Base-by-base conservation (phyloP, 2,888 invertebrate species). In the Eurois occulta region DNA sequence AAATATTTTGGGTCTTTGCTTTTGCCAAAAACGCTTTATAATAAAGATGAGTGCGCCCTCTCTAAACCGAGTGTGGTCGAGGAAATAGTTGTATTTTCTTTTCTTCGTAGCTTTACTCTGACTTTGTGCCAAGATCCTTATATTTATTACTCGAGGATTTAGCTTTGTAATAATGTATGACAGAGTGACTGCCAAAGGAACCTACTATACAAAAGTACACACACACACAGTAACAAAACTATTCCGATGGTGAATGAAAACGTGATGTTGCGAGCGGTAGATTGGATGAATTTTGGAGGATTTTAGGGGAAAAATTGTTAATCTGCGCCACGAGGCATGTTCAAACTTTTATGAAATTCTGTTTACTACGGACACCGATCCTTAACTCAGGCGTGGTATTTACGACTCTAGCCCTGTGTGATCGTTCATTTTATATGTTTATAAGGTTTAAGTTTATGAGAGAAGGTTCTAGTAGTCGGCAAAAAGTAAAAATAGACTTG, bases 61-160 rank as follows among this genome's bases (percentile, higher is more conserved):
- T 72, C 68, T 60, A 72, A 72, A 78, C n/a, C 46, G 11, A 66
- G 52, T 41, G 66, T 48, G 74, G 35, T 82, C 58, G 35, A 71
- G 55, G 28, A 62, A 71, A 75, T 77, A 73, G 72, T 77, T 73
- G 32, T 67, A 18, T 62, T 75, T 83, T 70, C 70, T 73, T 78
- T 83, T 81, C 71, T 48, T 69, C 11, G 18, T 13, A 72, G 65
- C 74, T 64, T 77, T 74, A 72, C 75, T 72, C 86, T 76, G 75
- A 77, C 43, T 46, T 60, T 55, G 70, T 85, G 86, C 80, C 80
- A 85, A 77, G 65, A 83, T 83, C 83, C 73, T 85, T 78, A 75
- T 72, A 76, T 84, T 86, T 85, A 85, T 86, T 72, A 73, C 65
- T 73, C 32, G 48, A 65, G 46, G 76, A 64, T 81, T 85, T 76